phyloP scores from a whole-genome alignment of 1,140 invertebrate species.

The Melitaea cinxia region DNA sequence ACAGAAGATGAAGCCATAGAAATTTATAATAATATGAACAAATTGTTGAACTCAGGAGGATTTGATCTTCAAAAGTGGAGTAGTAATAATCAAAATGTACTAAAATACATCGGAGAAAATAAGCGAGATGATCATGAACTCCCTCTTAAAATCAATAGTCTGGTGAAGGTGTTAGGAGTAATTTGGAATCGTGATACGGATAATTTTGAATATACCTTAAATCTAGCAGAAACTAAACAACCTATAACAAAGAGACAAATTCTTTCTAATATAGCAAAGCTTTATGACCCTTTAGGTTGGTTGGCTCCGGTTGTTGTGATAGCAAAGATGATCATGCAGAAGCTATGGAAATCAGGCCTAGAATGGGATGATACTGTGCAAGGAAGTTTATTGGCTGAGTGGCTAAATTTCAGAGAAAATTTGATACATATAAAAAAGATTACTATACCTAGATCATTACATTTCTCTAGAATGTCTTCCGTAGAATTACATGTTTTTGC shows the following conservation, averaged over 20 bases:
- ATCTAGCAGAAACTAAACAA: constrained; percentile 11
- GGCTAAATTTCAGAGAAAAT: constrained; percentile 16
- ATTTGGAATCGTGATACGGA: constrained; percentile 36
- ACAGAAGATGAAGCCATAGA: constrained; percentile 1
- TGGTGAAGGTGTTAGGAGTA: constrained; percentile 33
- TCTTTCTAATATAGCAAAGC: constrained; percentile 48
- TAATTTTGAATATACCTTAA: constrained; percentile 31
- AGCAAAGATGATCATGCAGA: constrained; percentile 32
- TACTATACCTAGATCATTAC: constrained; percentile 22
- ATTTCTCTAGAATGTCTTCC: background rate
- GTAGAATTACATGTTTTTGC: constrained; percentile 45
- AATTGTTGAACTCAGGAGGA: constrained; percentile 22
- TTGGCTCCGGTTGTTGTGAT: constrained; percentile 23
- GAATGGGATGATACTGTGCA: constrained; percentile 29
- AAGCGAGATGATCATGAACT: constrained; percentile 9
- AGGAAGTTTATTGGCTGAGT: constrained; percentile 29
- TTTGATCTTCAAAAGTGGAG: constrained; percentile 35
- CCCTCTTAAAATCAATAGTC: constrained; percentile 24
- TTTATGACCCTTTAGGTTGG: constrained; percentile 56
- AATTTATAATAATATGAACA: constrained; percentile 32
- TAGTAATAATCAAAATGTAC: constrained; percentile 25
- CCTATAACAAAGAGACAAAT: constrained; percentile 48
- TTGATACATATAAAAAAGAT: constrained; percentile 15
- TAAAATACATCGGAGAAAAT: constrained; percentile 11
- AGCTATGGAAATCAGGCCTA: constrained; percentile 29